Evolutionary conservation across 2,113 vertebrate species (phyloP), one percentile per base, ranked within the genome.

Genomic region (Pimephales promelas): DNA sequence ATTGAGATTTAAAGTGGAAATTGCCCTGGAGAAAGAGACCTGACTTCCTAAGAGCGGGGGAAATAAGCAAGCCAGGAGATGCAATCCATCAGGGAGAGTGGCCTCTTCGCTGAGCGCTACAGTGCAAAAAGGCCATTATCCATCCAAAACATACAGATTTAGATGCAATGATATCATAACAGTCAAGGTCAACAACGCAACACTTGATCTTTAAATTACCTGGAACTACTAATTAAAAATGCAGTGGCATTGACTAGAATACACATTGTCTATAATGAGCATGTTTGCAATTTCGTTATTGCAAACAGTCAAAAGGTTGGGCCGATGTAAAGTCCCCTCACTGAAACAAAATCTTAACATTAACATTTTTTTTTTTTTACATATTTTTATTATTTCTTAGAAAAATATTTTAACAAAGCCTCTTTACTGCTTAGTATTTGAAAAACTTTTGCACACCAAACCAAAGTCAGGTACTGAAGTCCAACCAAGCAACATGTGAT

Each of bases 31-130:
- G n/a, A 79, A 59, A 45, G 36, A 79, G 22, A 79, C 75, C 75
- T 3, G 31, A 40, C 56, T 79, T 61, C n/a, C 40, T 43, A n/a
- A 61, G 36, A 79, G 56, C n/a, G 2, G 56, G 61, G 16, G 40
- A 79, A 79, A 79, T 79, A 66, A 79, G 24, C 78, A 79, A 79
- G 78, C 18, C 18, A 79, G 26, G 78, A 66, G 78, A 79, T 79
- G 78, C 26, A 79, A 79, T 79, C 59, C 78, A 79, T 79, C 78
- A 79, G 78, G 43, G 78, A 79, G 61, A 66, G 59, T n/a, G 61
- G 77, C 77, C 40, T 79, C 43, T 62, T 62, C 40, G 40, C 22
- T 62, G 36, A 79, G 26, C 18, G 78, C 76, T 45, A 61, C 36
- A 40, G 34, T 43, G 75, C 75, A 61, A 78, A 79, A 66, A 79